Evolutionary conservation across 2,888 invertebrate species (phyloP).

Genomic region (Xestia xanthographa): DNA sequence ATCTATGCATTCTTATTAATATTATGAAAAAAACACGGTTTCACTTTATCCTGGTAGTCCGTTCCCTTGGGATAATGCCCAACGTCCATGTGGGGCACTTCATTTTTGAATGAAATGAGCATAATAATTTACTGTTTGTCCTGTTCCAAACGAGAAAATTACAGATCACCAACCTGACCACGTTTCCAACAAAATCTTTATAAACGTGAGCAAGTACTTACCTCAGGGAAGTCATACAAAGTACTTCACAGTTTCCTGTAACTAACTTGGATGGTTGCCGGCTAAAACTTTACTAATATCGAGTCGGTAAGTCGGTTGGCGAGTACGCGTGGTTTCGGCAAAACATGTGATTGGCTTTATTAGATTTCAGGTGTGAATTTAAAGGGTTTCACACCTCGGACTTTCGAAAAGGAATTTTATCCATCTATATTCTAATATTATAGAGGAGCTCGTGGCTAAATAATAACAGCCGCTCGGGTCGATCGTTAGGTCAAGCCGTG

Average conservation of each 20-base stretch:
- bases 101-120: no score
- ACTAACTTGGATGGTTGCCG: constrained; percentile 22
- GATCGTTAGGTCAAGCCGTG: no score
- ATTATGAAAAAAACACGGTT: no score
- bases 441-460: no score
- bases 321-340: background rate
- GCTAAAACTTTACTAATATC: constrained; percentile 49
- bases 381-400: background rate
- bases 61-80: no score
- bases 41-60: no score
- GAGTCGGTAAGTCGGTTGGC: constrained; percentile 8
- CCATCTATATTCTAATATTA: background rate
- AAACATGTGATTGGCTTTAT: background rate
- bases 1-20: no score
- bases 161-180: background rate
- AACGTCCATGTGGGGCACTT: no score
- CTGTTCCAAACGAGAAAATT: background rate
- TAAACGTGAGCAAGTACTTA: background rate
- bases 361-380: constrained; percentile 3
- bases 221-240: constrained; percentile 22
- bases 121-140: background rate
- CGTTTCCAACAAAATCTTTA: background rate
- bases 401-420: background rate
- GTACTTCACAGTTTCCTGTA: constrained; percentile 14
- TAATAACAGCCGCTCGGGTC: no score